Evolutionary conservation across 2,888 invertebrate genomes (phyloP), one percentile per base, ranked within the genome.

Genomic region (Carterocephalus palaemon): DNA sequence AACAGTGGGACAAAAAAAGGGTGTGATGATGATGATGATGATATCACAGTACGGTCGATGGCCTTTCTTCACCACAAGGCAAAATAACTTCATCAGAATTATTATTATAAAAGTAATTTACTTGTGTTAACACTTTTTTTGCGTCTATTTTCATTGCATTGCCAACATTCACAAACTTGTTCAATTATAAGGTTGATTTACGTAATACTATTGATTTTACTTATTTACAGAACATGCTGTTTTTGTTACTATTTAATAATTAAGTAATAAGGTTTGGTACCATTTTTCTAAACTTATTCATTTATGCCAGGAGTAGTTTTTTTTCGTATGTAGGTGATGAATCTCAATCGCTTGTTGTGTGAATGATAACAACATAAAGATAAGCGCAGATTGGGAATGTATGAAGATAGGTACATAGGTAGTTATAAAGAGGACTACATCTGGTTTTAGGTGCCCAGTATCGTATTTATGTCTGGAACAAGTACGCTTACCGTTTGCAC

Each of bases 291-390:
- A 34, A 13, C 9, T 17, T 26, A 16, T 37, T 37, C 32, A 16
- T 38, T 45, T 29, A 45, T 19, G 45, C 24, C 37, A 37, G 31
- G 10, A 17, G 24, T 37, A 45, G 50, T 42, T 46, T 52, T 51
- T 50, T 29, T 45, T 39, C 51, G 46, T 29, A 48, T 49, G 48
- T 59, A 62, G 60, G 59, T 62, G 60, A 54, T 56, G 75, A 75
- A 74, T 76, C 75, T 75, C 43, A 43, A n/a, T 29, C 70, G 53
- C 64, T 60, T 61, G 59, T 59, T 59, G 63, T 64, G 54, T 64
- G 64, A 59, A 62, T 67, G 68, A 55, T 17, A 8, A 9, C 3
- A 17, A 7, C 16, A 15, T 24, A n/a, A n/a, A 33, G 29, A 28
- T 29, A 36, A 22, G 15, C 34, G 32, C 16, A 29, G 13, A 17